phyloP scores from a whole-genome alignment of 2,113 vertebrate genomes.

The Serinus canaria region DNA sequence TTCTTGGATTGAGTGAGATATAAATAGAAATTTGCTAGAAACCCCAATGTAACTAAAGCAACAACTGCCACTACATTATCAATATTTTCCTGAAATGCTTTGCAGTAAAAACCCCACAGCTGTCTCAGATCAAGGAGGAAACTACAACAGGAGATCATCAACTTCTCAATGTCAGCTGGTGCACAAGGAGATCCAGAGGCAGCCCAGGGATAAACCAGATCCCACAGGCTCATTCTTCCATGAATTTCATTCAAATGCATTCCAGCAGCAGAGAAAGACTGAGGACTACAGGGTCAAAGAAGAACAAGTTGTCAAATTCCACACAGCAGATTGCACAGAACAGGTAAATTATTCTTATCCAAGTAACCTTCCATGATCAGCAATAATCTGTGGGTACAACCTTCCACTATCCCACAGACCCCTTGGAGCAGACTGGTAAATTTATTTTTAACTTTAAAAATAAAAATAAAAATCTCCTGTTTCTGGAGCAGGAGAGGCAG shows the following conservation, averaged over 20 bases:
- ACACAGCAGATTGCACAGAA: not conserved
- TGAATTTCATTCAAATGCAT: not conserved
- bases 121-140: not conserved
- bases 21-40: not conserved
- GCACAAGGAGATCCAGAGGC: not conserved
- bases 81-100: not conserved
- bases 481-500: not conserved
- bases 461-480: too few species aligned
- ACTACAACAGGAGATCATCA: not conserved
- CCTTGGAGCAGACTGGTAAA: not conserved
- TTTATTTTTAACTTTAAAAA: not conserved
- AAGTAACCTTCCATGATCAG: not conserved
- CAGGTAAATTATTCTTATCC: not conserved
- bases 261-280: not conserved
- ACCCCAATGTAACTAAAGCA: rapidly evolving
- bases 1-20: not conserved
- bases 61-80: not conserved
- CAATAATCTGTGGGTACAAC: not conserved
- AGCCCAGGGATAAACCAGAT: not conserved
- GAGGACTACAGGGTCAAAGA: not conserved
- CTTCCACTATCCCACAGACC: not conserved
- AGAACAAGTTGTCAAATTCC: not conserved
- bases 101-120: not conserved
- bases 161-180: not conserved
- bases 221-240: not conserved